Evolutionary conservation across 2,888 invertebrate genomes (phyloP).

Genomic region (Teinopalpus imperialis): DNA sequence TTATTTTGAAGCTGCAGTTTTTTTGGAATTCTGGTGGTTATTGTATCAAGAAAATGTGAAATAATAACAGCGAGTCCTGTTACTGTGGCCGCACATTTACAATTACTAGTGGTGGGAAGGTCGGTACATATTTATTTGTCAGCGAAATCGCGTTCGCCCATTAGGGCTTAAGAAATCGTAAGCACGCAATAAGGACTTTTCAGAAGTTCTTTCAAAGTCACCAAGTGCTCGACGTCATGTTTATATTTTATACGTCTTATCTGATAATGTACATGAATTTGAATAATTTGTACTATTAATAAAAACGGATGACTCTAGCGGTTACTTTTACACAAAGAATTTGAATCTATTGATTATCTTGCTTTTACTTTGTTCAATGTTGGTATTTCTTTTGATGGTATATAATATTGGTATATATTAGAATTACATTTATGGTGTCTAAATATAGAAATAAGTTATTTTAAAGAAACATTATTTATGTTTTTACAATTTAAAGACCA

Average conservation of each 20-base stretch:
- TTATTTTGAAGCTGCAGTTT: no score
- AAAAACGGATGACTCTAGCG: conserved; percentile 9
- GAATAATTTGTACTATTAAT: conserved; percentile 22
- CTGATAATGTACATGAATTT: conserved; percentile 33
- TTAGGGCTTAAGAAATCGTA: conserved; percentile 62
- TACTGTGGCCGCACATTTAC: conserved; percentile 48
- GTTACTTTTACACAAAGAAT: conserved; percentile 1
- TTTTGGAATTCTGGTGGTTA: no score
- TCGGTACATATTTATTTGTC: conserved; percentile 74
- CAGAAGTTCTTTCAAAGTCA: conserved; percentile 47
- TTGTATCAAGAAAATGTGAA: no score
- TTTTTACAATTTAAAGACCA: no score
- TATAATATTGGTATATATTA: no score
- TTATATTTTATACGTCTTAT: conserved; percentile 49
- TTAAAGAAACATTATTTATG: no score
- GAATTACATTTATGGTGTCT: no score
- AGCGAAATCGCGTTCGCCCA: conserved; percentile 69
- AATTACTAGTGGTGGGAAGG: conserved; percentile 57
- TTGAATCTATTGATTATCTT: neutral
- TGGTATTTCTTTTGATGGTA: neutral
- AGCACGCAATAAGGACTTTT: conserved; percentile 70
- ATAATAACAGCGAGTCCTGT: no score
- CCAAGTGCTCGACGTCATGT: conserved; percentile 45
- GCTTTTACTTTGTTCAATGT: neutral
- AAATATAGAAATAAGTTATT: no score